phyloP scores from a whole-genome alignment of 2,797 vertebrate genomes.

The Acrossocheilus wenchowensis region DNA sequence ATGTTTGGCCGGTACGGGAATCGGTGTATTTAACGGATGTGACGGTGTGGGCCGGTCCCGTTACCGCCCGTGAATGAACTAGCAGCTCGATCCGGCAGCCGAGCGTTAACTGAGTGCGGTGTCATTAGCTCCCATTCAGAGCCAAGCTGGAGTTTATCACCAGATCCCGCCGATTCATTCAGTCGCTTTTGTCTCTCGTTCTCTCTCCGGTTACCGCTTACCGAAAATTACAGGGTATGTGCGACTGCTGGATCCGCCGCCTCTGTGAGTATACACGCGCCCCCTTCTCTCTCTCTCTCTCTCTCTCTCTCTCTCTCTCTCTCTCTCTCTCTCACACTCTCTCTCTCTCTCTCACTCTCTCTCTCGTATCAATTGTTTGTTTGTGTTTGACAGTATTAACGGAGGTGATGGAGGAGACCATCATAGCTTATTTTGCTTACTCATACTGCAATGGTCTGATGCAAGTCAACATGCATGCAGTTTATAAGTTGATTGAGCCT shows the following conservation, averaged over 20 bases:
- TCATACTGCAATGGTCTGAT: conserved; percentile 40
- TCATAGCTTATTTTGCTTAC: conserved; percentile 35
- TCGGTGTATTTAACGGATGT: conserved; percentile 46
- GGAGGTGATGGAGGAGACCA: neutral
- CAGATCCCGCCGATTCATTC: conserved; percentile 27
- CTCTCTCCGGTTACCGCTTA: conserved; percentile 19
- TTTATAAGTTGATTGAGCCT: neutral
- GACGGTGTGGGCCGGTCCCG: conserved; percentile 49
- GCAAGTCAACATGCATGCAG: neutral
- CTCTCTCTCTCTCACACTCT: conserved; percentile 17
- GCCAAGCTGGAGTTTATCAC: conserved; percentile 31
- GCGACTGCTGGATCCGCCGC: conserved; percentile 53
- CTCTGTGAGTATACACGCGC: conserved; percentile 44
- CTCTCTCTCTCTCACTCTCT: conserved; percentile 1
- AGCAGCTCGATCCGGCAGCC: conserved; percentile 14
- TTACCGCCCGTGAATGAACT: conserved; percentile 30
- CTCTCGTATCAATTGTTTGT: neutral
- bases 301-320: conserved; percentile 34
- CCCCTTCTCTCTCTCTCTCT: conserved; percentile 32
- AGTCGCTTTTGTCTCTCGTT: neutral
- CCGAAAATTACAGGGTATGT: conserved; percentile 44
- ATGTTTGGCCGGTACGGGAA: conserved; percentile 31
- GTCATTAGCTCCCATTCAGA: conserved; percentile 16
- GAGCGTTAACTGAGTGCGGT: neutral
- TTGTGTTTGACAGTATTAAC: neutral